Evolutionary conservation across 64 coral and sea anemone genomes (phyloP), one percentile per base, ranked within the genome.

Genomic region (Porites lutea): DNA sequence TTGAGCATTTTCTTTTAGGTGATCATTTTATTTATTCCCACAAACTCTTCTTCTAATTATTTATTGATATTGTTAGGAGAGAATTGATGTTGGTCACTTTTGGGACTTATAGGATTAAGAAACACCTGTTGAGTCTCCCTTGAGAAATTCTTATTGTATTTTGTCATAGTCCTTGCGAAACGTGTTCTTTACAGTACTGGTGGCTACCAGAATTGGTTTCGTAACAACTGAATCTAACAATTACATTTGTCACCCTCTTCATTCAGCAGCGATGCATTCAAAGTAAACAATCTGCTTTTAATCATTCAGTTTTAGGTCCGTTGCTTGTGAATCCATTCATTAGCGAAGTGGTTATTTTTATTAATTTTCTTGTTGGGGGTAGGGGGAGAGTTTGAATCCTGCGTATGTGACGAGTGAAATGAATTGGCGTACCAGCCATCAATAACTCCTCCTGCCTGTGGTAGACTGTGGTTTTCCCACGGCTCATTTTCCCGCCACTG

Each of bases 401-500:
- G 27, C 1, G 27, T 37, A 37, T 37, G 27, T 37, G 27, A 37
- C 27, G 27, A 37, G 27, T 37, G 27, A 37, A 37, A 37, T 37
- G 27, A 37, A 37, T 37, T 37, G 27, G 27, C 27, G 27, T 37
- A 67, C 13, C 81, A n/a, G 45, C 59, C 55, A 16, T 16, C 14
- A 49, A 84, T 68, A 65, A 6, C 65, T 57, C 59, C 61, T 37
- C 27, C 27, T 37, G 27, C 27, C 27, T 37, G 27, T 37, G 27
- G 27, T 37, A 12, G 15, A 15, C 19, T 61, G 60, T 6, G 79
- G 79, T 65, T 82, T 82, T 82, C 79, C 59, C 79, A 65, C 79
- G 79, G 62, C 54, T 7, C 1, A n/a, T 52, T 84, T 78, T 69
- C 81, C 45, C 61, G 81, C 81, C 46, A 14, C 3, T 12, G n/a